These are phyloP conservation scores for Istiophorus platypterus DNA, from an alignment of 2,113 vertebrate genomes.

Conservation along the genomic window DNA sequence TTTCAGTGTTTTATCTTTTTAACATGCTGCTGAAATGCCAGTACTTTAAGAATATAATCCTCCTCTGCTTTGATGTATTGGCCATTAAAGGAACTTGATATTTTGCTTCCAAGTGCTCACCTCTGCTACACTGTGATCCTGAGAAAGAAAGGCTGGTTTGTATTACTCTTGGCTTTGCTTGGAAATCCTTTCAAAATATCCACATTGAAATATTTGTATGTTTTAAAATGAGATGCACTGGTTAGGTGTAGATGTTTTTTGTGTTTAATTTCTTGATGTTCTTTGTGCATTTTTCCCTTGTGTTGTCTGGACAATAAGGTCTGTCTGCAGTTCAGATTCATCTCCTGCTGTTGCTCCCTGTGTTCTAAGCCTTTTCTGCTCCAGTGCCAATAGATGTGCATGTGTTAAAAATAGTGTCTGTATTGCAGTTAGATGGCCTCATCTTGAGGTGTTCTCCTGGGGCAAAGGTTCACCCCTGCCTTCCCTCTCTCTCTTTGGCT, in stretches of 20 bases:
- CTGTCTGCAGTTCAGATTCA: slow-evolving; percentile 37
- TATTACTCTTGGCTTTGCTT: slow-evolving; percentile 23
- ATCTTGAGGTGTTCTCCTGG: slow-evolving; percentile 77
- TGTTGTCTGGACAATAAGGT: slow-evolving; percentile 37
- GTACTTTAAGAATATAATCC: slow-evolving; percentile 28
- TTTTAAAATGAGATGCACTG: not conserved
- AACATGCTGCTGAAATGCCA: slow-evolving; percentile 1
- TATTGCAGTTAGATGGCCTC: slow-evolving; percentile 58
- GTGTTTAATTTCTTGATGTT: slow-evolving; percentile 25
- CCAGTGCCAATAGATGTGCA: slow-evolving; percentile 84
- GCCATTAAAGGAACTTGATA: not conserved
- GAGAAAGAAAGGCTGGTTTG: slow-evolving; percentile 13
- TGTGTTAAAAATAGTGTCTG: slow-evolving; percentile 76
- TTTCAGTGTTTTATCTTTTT: slow-evolving; percentile 14
- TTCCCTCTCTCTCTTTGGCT: slow-evolving; percentile 43
- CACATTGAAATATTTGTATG: slow-evolving; percentile 5
- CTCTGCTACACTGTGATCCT: not conserved
- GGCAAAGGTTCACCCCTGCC: slow-evolving; percentile 59
- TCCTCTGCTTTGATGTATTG: slow-evolving; percentile 42
- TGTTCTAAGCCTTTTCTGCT: slow-evolving; percentile 81
- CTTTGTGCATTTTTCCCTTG: not conserved
- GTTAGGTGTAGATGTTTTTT: slow-evolving; percentile 3
- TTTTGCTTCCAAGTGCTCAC: not conserved
- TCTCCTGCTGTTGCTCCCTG: slow-evolving; percentile 51
- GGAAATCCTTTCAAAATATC: not conserved